A percentile compares a stretch with the other conserved stretches of the same genome.
phyloP scores from a whole-genome alignment of 2,888 invertebrate species.

The Blastobasis lacticolella region DNA sequence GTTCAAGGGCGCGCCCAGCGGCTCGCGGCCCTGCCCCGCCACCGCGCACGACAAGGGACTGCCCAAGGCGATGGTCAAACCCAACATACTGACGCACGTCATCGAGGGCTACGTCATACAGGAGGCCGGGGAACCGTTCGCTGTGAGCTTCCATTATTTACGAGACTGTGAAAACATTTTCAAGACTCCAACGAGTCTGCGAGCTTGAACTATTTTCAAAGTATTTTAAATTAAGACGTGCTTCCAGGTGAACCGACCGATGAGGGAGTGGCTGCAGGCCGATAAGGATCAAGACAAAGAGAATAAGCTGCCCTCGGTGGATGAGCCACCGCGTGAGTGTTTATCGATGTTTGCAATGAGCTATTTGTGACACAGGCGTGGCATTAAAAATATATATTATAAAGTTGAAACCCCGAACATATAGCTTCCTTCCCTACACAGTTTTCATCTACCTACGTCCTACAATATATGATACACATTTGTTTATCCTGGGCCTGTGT shows the following conservation, averaged over 20 bases:
- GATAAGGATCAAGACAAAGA: slow-evolving; percentile 67
- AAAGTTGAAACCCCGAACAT: neutral
- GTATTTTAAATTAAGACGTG: too few relatives aligned
- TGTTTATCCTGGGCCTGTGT: neutral
- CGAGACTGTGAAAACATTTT: neutral
- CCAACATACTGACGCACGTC: slow-evolving; percentile 95
- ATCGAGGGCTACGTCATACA: slow-evolving; percentile 98
- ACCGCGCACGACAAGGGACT: slow-evolving; percentile 70
- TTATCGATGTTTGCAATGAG: neutral
- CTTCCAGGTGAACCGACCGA: slow-evolving; percentile 65
- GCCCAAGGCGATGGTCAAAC: slow-evolving; percentile 95
- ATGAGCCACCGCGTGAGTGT: slow-evolving; percentile 86
- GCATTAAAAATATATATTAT: neutral
- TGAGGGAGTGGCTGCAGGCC: slow-evolving; percentile 50
- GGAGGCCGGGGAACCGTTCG: slow-evolving; percentile 93
- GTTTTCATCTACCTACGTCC: neutral
- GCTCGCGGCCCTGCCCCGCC: slow-evolving; percentile 43
- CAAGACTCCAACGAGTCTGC: neutral
- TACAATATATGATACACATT: neutral
- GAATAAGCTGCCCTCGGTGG: slow-evolving; percentile 70
- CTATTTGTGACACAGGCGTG: neutral
- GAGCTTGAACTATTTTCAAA: neutral
- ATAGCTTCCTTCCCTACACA: neutral
- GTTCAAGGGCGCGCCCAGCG: slow-evolving; percentile 43
- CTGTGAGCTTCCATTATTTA: slow-evolving; percentile 73